Conservation (phyloP, 1,140 invertebrate genomes). For the Mizuhopecten yessoensis region DNA sequence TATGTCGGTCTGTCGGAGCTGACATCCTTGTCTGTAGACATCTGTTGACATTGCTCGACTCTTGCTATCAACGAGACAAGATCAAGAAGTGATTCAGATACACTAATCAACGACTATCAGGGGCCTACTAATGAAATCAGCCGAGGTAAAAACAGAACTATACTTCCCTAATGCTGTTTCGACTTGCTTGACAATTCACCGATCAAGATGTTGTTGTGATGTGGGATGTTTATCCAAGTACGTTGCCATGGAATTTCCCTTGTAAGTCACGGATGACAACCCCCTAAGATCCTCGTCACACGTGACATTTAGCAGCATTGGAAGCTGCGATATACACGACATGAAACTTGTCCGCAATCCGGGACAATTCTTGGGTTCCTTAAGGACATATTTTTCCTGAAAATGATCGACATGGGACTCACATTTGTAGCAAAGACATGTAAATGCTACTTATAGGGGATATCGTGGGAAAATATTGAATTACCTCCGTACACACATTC, state of each 20-base stretch:
- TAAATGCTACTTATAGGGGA: too few relatives aligned
- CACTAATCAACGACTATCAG: background rate
- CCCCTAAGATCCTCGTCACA: too few relatives aligned
- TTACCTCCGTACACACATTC: background rate
- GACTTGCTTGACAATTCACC: background rate
- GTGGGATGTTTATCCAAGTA: background rate
- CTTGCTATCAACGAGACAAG: background rate
- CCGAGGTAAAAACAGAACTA: background rate
- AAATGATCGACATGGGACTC: too few relatives aligned
- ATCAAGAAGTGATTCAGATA: background rate
- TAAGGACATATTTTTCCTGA: too few relatives aligned
- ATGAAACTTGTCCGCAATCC: too few relatives aligned
- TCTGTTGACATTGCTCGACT: conserved; percentile 32
- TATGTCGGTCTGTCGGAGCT: too few relatives aligned
- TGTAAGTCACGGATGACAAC: background rate
- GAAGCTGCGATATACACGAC: too few relatives aligned
- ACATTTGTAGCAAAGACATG: too few relatives aligned
- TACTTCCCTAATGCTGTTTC: background rate
- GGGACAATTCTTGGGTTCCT: too few relatives aligned
- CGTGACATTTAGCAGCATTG: too few relatives aligned
- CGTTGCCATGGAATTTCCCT: background rate
- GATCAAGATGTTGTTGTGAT: background rate
- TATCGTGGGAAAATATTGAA: too few relatives aligned
- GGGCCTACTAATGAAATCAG: background rate
- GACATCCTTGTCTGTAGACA: background rate